Percentiles rank a stretch among this genome's conserved stretches.
Evolutionary conservation across 2,113 vertebrate species (phyloP).

Genomic region (Chamaea fasciata): DNA sequence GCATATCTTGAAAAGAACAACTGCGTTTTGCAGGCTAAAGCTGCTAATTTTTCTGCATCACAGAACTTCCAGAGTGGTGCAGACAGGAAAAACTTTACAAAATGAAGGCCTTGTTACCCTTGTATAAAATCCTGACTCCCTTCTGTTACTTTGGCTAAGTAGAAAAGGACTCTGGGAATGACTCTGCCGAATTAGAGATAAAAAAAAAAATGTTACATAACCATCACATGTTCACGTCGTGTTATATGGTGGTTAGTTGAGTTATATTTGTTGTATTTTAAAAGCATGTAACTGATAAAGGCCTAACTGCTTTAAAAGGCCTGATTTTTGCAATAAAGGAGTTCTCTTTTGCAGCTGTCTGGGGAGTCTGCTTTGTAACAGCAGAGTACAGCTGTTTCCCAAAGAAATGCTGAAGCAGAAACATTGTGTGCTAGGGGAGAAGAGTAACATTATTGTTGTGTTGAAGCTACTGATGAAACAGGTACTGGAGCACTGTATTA

Average conservation of each 20-base stretch:
- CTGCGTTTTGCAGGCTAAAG: not conserved
- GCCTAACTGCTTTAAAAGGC: not conserved
- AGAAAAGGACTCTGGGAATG: not conserved
- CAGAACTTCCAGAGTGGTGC: not conserved
- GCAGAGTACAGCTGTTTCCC: not conserved
- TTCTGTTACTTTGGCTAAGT: not conserved
- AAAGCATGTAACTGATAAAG: not conserved
- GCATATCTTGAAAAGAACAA: not conserved
- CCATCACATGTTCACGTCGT: fast-evolving
- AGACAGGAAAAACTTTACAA: not conserved
- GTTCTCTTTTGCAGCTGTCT: not conserved
- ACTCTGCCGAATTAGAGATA: not conserved
- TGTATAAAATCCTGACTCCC: not conserved
- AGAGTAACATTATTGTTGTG: not conserved
- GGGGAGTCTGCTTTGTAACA: not conserved
- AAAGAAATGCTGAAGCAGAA: not conserved
- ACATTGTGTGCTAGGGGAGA: not conserved
- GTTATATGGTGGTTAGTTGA: not conserved
- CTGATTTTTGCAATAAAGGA: not conserved
- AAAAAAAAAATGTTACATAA: not conserved
- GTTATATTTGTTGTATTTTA: not conserved
- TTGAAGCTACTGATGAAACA: not conserved
- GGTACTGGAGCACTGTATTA: not conserved
- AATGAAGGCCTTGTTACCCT: not conserved
- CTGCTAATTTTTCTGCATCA: not conserved